phyloP scores from a whole-genome alignment of 2,113 vertebrate genomes.

The Nestor notabilis region DNA sequence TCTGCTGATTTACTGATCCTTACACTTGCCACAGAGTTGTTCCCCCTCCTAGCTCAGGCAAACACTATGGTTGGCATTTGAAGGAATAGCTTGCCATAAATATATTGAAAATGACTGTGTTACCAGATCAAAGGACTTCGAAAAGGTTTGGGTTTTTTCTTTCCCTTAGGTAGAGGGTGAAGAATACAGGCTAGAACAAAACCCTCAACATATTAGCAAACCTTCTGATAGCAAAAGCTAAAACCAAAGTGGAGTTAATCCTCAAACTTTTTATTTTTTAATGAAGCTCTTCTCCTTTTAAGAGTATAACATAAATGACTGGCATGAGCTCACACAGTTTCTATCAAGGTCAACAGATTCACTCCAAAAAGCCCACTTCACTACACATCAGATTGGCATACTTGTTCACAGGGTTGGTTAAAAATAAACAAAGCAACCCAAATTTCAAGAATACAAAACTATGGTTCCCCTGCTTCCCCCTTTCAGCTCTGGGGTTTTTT shows the following conservation, averaged over 20 bases:
- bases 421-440: background rate
- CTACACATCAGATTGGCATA: background rate
- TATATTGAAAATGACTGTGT: background rate
- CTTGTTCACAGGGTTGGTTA: background rate
- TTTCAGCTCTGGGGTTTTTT: background rate
- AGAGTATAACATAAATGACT: background rate
- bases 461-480: background rate
- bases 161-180: background rate
- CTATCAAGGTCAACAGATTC: background rate
- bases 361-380: background rate
- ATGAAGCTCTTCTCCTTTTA: background rate
- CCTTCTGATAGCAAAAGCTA: background rate
- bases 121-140: background rate
- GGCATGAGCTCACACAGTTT: background rate
- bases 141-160: background rate
- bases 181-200: background rate
- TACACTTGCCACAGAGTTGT: background rate
- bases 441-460: background rate
- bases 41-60: background rate
- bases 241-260: background rate
- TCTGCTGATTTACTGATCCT: background rate
- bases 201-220: background rate
- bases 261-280: background rate
- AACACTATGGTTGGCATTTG: background rate
- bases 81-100: background rate